These are phyloP conservation scores for Drosophila kokeensis DNA, from an alignment of 2,888 invertebrate species.

Conservation along the genomic window DNA sequence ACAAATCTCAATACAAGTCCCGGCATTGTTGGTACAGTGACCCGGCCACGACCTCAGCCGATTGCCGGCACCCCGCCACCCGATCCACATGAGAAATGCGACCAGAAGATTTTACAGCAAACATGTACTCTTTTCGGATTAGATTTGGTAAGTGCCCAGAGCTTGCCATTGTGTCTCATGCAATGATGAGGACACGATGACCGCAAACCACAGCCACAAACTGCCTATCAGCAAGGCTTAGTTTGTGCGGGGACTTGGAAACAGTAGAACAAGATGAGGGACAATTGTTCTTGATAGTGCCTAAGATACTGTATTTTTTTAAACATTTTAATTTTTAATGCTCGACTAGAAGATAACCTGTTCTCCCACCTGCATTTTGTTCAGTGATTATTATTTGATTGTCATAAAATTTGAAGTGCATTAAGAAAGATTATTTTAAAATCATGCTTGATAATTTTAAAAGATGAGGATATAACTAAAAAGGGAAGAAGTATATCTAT, in stretches of 20 bases:
- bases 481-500: neutral
- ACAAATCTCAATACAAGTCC: conserved; percentile 84
- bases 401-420: neutral
- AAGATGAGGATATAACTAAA: neutral
- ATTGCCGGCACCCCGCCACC: conserved; percentile 96
- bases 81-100: conserved; percentile 93
- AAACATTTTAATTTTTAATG: neutral
- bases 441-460: neutral
- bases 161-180: conserved; percentile 23
- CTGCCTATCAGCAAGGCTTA: neutral
- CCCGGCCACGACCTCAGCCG: conserved; percentile 94
- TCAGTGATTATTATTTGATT: neutral
- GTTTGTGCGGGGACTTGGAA: neutral
- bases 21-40: conserved; percentile 84
- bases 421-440: neutral
- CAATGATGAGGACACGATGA: neutral
- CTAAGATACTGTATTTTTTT: neutral
- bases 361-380: neutral
- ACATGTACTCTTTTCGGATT: conserved; percentile 95
- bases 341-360: neutral
- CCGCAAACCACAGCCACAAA: neutral
- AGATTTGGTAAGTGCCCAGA: conserved; percentile 89
- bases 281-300: neutral
- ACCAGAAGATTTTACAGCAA: conserved; percentile 94
- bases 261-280: neutral